Percentiles rank a stretch among this genome's conserved stretches.
These are phyloP conservation scores for Xestia c-nigrum DNA, from an alignment of 2,888 invertebrate genomes.

Conservation along the genomic window DNA sequence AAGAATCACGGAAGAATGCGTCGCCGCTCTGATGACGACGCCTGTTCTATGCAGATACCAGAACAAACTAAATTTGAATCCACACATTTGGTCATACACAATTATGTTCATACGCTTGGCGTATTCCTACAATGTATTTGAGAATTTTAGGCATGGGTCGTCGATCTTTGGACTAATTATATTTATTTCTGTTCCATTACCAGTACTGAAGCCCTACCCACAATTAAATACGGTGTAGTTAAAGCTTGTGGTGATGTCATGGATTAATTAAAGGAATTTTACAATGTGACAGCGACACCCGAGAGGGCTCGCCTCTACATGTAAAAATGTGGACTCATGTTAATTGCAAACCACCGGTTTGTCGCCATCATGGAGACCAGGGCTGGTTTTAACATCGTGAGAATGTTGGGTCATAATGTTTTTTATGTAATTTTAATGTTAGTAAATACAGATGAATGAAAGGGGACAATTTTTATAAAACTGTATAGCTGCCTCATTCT, in stretches of 20 bases:
- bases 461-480: neutral
- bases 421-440: slow-evolving; percentile 3
- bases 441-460: slow-evolving; percentile 11
- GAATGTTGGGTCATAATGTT: slow-evolving; percentile 61
- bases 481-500: neutral
- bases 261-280: slow-evolving; percentile 73
- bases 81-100: slow-evolving; percentile 15
- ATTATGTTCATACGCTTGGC: slow-evolving; percentile 15
- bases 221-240: slow-evolving; percentile 40
- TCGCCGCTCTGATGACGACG: slow-evolving; percentile 62
- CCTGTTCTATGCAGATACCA: slow-evolving; percentile 62
- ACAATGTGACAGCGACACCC: slow-evolving; percentile 68
- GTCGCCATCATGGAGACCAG: slow-evolving; percentile 48
- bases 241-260: slow-evolving; percentile 73
- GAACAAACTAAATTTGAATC: slow-evolving; percentile 45
- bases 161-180: slow-evolving; percentile 10
- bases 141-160: neutral
- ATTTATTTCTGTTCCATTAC: slow-evolving; percentile 20
- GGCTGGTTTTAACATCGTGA: slow-evolving; percentile 72
- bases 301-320: slow-evolving; percentile 50
- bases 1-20: slow-evolving; percentile 82
- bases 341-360: slow-evolving; percentile 65
- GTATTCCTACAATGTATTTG: slow-evolving; percentile 9
- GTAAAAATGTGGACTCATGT: slow-evolving; percentile 61
- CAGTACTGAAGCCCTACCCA: slow-evolving; percentile 33